Evolutionary conservation across 2,888 invertebrate species (phyloP), one percentile per base, ranked within the genome.

Genomic region (Eupithecia abbreviata): DNA sequence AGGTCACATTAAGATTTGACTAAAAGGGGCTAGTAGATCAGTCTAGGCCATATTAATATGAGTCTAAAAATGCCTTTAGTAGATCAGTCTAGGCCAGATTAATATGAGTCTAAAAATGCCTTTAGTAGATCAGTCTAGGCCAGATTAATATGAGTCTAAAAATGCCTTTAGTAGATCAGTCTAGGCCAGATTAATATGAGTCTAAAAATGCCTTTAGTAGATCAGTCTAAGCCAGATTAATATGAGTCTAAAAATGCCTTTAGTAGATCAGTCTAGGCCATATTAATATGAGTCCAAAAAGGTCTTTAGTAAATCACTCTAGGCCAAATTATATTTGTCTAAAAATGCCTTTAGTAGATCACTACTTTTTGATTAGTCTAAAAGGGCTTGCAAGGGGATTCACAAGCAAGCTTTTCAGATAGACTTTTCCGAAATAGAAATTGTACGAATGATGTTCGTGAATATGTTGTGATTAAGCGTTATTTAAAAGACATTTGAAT

Each of bases 401-500:
- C n/a, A 66, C 42, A 1, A 51, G 13, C 65, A 13, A 65, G 66
- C 15, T 66, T 65, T 15, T 42, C 42, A 42, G 42, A 42, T 49
- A 69, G 69, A 76, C 75, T 58, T 78, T 77, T 81, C 65, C 47
- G 76, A 69, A 79, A 73, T 71, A 75, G 18, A 55, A 49, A 55
- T 58, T 72, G 65, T 74, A 58, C 49, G 69, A 74, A 72, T 74
- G 69, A 30, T 30, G 58, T 62, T 72, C 7, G 74, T 72, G 68
- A 55, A 55, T 75, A 49, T 55, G 71, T 77, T 79, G 80, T 80
- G 81, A 83, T 80, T 79, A 80, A 82, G 76, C 43, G 66, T 79
- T 77, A 79, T 78, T 77, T 76, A 82, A 79, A 82, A 81, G 81
- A 83, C 81, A 82, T 79, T 75, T 80, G 41, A 69, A 18, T 42